These are phyloP conservation scores for Crematogaster levior DNA, from an alignment of 2,888 invertebrate genomes.

Conservation along the genomic window DNA sequence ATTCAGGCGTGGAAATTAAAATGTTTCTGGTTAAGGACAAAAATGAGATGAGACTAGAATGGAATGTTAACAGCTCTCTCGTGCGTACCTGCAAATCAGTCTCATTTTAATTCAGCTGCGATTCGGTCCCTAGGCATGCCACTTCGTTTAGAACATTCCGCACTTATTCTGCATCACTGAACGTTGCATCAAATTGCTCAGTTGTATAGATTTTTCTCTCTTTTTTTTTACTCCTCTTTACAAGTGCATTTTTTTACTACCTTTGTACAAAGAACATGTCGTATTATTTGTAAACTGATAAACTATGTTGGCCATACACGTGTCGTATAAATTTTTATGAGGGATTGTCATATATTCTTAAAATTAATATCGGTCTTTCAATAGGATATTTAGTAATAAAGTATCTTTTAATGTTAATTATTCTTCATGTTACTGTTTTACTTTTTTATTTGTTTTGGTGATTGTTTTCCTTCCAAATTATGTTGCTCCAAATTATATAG, in stretches of 20 bases:
- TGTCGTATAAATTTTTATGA: conserved; percentile 7
- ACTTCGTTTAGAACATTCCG: conserved; percentile 41
- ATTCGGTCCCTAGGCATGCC: conserved; percentile 71
- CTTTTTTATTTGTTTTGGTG: conserved; percentile 27
- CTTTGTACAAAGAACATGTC: conserved; percentile 24
- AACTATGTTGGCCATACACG: not conserved
- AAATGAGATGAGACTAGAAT: conserved; percentile 66
- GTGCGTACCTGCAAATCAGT: conserved; percentile 77
- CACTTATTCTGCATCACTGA: conserved; percentile 57
- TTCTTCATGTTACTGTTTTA: not conserved
- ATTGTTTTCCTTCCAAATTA: conserved; percentile 2
- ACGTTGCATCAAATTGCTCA: conserved; percentile 57
- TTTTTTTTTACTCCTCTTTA: conserved; percentile 38
- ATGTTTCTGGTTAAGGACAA: conserved; percentile 78
- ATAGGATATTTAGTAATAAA: not conserved
- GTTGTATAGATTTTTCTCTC: conserved; percentile 46
- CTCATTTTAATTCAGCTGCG: conserved; percentile 77
- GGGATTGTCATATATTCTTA: not conserved
- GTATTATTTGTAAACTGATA: conserved; percentile 27
- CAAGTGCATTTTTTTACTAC: conserved; percentile 18
- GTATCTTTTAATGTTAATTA: not conserved
- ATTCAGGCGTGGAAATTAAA: conserved; percentile 86
- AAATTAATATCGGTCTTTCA: not conserved
- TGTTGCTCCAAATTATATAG: not conserved
- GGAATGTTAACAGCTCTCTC: conserved; percentile 65